These are phyloP conservation scores for Teinopalpus imperialis DNA, from an alignment of 2,888 invertebrate species.

Conservation along the genomic window DNA sequence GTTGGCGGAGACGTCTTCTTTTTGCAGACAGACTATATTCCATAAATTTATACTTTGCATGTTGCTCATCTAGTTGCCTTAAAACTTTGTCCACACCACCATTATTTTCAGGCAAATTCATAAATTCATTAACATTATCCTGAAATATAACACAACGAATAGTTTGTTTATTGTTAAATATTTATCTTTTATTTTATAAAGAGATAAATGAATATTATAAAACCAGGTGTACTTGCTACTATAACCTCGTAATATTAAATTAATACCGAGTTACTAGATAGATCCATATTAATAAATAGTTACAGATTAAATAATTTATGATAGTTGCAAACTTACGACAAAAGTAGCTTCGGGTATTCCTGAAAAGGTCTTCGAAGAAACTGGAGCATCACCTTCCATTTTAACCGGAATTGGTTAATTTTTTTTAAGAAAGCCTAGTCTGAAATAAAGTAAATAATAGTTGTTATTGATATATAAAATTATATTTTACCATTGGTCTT, in stretches of 20 bases:
- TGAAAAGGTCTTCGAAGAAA: constrained; percentile 85
- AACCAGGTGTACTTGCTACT: constrained; percentile 18
- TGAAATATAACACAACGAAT: constrained; percentile 48
- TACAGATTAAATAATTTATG: not conserved
- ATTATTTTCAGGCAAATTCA: constrained; percentile 91
- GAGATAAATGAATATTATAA: not conserved
- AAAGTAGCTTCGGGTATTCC: constrained; percentile 95
- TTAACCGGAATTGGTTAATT: constrained; percentile 29
- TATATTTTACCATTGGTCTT: too few relatives aligned
- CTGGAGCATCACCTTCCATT: constrained; percentile 71
- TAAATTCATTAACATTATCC: constrained; percentile 98
- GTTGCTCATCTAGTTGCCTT: constrained; percentile 93
- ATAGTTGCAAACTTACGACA: constrained; percentile 84
- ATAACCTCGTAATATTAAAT: constrained; percentile 16
- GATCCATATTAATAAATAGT: too few relatives aligned
- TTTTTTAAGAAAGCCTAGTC: not conserved
- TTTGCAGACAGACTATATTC: constrained; percentile 95
- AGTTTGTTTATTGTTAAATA: not conserved
- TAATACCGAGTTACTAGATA: too few relatives aligned
- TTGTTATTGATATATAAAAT: too few relatives aligned
- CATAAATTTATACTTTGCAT: constrained; percentile 98
- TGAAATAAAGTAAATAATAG: too few relatives aligned
- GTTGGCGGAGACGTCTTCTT: constrained; percentile 91
- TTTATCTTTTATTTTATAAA: constrained; percentile 1
- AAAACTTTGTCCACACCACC: constrained; percentile 93